Conservation (phyloP, 2,797 vertebrate species). For the Pempheris klunzingeri region DNA sequence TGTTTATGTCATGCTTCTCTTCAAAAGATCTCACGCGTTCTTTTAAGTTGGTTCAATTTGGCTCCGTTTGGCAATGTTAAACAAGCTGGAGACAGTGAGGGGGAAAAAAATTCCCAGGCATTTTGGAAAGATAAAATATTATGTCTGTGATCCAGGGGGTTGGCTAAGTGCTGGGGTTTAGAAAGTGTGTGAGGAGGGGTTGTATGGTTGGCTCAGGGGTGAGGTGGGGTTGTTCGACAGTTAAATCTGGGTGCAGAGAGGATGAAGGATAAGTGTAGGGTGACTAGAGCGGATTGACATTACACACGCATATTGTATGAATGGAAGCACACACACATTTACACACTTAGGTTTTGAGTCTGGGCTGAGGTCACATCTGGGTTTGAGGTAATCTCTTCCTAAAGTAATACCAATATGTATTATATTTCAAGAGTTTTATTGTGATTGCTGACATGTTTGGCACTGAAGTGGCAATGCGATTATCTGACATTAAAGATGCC, state of each 20-base stretch:
- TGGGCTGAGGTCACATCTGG: slow-evolving; percentile 60
- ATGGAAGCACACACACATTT: slow-evolving; percentile 25
- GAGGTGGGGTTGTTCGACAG: slow-evolving; percentile 35
- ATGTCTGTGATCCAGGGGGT: slow-evolving; percentile 46
- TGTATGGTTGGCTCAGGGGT: not conserved
- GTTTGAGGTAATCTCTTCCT: slow-evolving; percentile 62
- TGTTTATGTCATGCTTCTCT: slow-evolving; percentile 75
- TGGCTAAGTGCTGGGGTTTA: slow-evolving; percentile 51
- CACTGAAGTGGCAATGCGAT: slow-evolving; percentile 54
- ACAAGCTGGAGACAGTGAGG: slow-evolving; percentile 30
- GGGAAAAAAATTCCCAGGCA: slow-evolving; percentile 22
- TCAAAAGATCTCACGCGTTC: slow-evolving; percentile 63
- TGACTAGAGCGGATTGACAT: slow-evolving; percentile 75
- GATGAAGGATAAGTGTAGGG: slow-evolving; percentile 76
- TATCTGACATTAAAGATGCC: slow-evolving; percentile 52
- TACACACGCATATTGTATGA: slow-evolving; percentile 60
- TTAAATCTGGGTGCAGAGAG: slow-evolving; percentile 70
- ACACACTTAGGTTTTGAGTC: slow-evolving; percentile 32
- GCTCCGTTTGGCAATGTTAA: slow-evolving; percentile 56
- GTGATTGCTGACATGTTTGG: slow-evolving; percentile 48
- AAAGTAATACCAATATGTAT: slow-evolving; percentile 56
- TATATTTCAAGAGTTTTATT: slow-evolving; percentile 49
- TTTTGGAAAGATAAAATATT: slow-evolving; percentile 59
- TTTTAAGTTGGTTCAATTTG: slow-evolving; percentile 72
- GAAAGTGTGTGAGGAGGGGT: slow-evolving; percentile 17